A percentile compares a stretch with the other conserved stretches of the same genome.
phyloP scores from a whole-genome alignment of 2,888 invertebrate species.

The Petrolisthes cinctipes region DNA sequence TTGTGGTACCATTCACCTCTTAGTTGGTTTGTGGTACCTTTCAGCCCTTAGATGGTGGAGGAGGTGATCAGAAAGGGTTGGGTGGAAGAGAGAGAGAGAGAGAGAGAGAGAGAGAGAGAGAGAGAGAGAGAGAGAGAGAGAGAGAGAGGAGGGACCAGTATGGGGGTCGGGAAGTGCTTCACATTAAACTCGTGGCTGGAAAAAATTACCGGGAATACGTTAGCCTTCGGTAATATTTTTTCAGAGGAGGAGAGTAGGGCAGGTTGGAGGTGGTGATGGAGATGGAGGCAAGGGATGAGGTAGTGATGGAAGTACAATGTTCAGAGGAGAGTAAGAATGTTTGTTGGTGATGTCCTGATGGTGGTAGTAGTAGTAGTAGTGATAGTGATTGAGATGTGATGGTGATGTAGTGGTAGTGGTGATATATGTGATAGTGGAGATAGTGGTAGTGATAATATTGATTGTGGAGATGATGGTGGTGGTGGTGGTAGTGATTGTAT shows the following conservation, averaged over 20 bases:
- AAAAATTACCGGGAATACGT: constrained; percentile 40
- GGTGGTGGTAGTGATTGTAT: neutral
- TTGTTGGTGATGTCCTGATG: neutral
- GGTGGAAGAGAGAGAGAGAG: too few species aligned
- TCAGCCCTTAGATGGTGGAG: too few species aligned
- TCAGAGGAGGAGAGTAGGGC: neutral
- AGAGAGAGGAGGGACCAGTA: neutral
- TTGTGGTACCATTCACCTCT: too few species aligned
- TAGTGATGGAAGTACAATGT: too few species aligned
- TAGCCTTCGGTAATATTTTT: constrained; percentile 33
- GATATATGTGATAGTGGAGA: neutral
- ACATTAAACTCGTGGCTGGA: constrained; percentile 39
- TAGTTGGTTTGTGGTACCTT: too few species aligned
- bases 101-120: too few species aligned
- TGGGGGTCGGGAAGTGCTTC: constrained; percentile 20
- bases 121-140: too few species aligned
- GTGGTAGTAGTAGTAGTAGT: constrained; percentile 16
- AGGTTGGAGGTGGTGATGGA: neutral
- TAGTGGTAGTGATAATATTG: neutral
- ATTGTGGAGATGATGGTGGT: neutral
- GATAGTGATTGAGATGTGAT: too few species aligned
- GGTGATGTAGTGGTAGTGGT: neutral
- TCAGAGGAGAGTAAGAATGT: neutral
- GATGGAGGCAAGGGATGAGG: neutral
- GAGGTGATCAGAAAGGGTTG: neutral